Evolutionary conservation across 2,113 vertebrate genomes (phyloP).

Genomic region (Otis tarda): DNA sequence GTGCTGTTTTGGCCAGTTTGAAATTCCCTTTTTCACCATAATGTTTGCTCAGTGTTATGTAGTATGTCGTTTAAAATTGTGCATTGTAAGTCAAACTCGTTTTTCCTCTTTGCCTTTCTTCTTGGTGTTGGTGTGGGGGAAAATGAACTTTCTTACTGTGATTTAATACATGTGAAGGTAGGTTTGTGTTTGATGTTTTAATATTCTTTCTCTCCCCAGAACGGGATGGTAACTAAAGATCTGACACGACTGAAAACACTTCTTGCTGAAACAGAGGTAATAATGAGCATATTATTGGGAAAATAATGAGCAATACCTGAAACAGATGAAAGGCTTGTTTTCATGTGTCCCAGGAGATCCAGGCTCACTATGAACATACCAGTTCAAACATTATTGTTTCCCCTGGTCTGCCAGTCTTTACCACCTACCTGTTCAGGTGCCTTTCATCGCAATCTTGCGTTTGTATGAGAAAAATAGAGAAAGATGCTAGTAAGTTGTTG

Average conservation of each 20-base stretch:
- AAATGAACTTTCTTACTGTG: background rate
- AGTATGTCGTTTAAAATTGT: background rate
- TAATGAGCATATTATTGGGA: conserved; percentile 14
- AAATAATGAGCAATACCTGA: background rate
- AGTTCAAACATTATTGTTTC: background rate
- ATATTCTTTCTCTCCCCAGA: conserved; percentile 74
- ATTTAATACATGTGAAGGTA: background rate
- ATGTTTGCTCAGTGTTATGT: background rate
- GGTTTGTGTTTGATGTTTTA: background rate
- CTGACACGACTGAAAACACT: conserved; percentile 93
- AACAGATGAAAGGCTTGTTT: background rate
- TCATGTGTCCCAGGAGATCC: background rate
- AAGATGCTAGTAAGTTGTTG: background rate
- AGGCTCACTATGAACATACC: background rate
- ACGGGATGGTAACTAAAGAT: conserved; percentile 97
- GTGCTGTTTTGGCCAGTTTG: background rate
- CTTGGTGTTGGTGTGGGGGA: background rate
- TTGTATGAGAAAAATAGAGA: background rate
- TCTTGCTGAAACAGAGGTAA: conserved; percentile 94
- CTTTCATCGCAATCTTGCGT: background rate
- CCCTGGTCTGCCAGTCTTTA: background rate
- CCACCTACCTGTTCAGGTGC: background rate
- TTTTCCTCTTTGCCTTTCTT: background rate
- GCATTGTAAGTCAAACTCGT: background rate
- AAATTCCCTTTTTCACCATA: background rate